These are phyloP conservation scores for Ophion obscuratus DNA, from an alignment of 2,888 invertebrate species.

Conservation along the genomic window DNA sequence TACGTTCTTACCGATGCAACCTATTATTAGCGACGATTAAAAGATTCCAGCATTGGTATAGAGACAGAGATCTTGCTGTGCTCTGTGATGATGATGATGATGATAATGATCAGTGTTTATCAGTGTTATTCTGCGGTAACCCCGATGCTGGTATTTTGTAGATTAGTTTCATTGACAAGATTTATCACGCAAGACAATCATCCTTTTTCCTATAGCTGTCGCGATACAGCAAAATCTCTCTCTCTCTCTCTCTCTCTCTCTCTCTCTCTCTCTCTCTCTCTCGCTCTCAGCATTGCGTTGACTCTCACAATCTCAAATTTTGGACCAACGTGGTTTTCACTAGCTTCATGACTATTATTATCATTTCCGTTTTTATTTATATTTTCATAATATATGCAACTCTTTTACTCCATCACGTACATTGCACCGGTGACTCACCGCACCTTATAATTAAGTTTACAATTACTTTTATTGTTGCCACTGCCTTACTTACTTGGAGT, in stretches of 20 bases:
- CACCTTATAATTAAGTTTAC: too few relatives aligned
- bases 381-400: too few relatives aligned
- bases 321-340: too few relatives aligned
- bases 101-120: slow-evolving; percentile 36
- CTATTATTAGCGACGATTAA: slow-evolving; percentile 83
- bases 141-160: slow-evolving; percentile 72
- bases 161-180: slow-evolving; percentile 80
- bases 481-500: too few relatives aligned
- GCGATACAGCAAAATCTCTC: background rate
- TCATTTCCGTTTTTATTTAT: too few relatives aligned
- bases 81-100: slow-evolving; percentile 41
- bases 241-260: background rate
- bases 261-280: background rate
- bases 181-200: slow-evolving; percentile 72
- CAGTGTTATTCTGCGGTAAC: slow-evolving; percentile 17
- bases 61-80: slow-evolving; percentile 52
- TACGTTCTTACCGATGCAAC: slow-evolving; percentile 75
- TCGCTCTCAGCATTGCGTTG: too few relatives aligned
- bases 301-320: too few relatives aligned
- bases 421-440: too few relatives aligned
- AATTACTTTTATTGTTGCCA: too few relatives aligned
- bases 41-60: slow-evolving; percentile 77
- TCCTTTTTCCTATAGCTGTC: slow-evolving; percentile 2
- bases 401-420: too few relatives aligned
- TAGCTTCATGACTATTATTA: too few relatives aligned